phyloP scores from a whole-genome alignment of 2,113 vertebrate genomes.

The Heteronetta atricapilla region DNA sequence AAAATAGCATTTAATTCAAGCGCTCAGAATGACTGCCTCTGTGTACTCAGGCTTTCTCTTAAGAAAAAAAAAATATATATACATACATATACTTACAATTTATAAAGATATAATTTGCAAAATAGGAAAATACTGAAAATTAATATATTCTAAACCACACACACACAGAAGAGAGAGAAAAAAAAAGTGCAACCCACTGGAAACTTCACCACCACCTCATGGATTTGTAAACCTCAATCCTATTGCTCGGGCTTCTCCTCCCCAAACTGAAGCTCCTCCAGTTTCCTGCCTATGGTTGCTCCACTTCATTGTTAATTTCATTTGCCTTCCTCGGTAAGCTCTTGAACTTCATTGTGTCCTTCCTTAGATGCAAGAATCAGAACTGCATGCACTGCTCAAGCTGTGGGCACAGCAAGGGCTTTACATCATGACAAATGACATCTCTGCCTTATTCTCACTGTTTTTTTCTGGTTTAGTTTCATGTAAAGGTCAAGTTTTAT shows the following conservation, averaged over 20 bases:
- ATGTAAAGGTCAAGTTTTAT: background rate
- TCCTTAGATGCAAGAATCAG: background rate
- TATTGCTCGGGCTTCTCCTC: background rate
- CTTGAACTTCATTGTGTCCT: background rate
- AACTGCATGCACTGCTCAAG: background rate
- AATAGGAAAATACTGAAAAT: background rate
- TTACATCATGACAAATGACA: background rate
- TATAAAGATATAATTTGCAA: rapidly evolving
- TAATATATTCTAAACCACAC: rapidly evolving
- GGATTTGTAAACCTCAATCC: background rate
- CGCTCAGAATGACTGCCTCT: background rate
- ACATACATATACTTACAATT: background rate
- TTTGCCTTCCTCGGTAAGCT: too few relatives aligned
- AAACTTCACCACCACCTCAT: rapidly evolving
- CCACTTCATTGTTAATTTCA: rapidly evolving
- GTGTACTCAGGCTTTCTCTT: rapidly evolving
- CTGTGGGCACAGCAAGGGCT: background rate
- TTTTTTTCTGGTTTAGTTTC: background rate
- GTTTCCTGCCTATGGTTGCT: background rate
- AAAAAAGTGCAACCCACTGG: background rate
- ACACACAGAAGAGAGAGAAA: rapidly evolving
- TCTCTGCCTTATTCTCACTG: background rate
- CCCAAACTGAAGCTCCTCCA: background rate
- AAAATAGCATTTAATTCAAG: background rate
- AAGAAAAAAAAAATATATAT: background rate